A percentile compares a stretch with the other conserved stretches of the same genome.
phyloP scores from a whole-genome alignment of 2,113 vertebrate species.

The Neogale vison region DNA sequence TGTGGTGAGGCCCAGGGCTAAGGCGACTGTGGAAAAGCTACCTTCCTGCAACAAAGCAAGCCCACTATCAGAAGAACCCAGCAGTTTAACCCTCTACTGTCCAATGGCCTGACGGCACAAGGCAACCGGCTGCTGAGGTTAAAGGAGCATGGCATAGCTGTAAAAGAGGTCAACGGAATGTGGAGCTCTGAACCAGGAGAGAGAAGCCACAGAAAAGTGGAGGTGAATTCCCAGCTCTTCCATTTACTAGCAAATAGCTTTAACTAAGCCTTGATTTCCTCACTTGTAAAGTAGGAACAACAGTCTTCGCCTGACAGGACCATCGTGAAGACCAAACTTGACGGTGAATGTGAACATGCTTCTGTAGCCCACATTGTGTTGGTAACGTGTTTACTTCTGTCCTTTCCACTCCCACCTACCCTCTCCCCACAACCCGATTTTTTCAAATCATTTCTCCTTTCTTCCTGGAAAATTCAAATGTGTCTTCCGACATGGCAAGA shows the following conservation, averaged over 20 bases:
- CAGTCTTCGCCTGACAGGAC: background rate
- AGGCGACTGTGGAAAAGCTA: background rate
- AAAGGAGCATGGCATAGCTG: background rate
- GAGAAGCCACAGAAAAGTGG: too few relatives aligned
- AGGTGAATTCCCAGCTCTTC: background rate
- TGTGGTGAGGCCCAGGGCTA: background rate
- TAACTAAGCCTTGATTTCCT: conserved; percentile 1
- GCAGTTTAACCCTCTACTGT: background rate
- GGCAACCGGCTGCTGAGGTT: background rate
- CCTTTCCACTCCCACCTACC: background rate
- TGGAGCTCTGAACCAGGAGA: background rate
- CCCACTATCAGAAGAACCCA: background rate
- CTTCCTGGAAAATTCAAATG: conserved; percentile 17
- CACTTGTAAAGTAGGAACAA: background rate
- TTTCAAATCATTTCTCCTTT: conserved; percentile 38
- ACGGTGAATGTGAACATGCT: background rate
- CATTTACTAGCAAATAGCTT: background rate
- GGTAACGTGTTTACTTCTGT: background rate
- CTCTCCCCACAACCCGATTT: background rate
- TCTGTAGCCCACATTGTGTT: background rate
- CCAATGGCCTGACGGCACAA: background rate
- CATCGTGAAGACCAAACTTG: background rate
- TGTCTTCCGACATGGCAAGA: conserved; percentile 3
- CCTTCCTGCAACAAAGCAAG: background rate
- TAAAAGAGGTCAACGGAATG: rapidly evolving